phyloP scores from a whole-genome alignment of 2,797 vertebrate genomes.

The Fratercula arctica region DNA sequence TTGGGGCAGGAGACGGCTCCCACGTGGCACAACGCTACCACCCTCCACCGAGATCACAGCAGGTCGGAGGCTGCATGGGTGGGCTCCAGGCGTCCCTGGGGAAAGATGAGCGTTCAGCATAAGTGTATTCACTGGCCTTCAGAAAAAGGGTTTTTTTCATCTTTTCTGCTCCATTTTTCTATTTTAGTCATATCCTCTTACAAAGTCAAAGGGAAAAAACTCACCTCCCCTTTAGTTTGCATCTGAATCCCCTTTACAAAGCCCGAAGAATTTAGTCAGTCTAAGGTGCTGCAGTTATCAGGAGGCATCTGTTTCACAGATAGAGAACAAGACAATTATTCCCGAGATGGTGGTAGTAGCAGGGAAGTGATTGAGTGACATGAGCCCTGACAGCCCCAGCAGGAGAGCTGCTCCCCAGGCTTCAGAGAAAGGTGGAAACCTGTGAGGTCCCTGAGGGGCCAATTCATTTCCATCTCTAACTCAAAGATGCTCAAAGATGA shows the following conservation, averaged over 20 bases:
- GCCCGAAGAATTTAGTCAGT: not conserved
- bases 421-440: not conserved
- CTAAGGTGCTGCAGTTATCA: not conserved
- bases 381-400: not conserved
- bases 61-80: not conserved
- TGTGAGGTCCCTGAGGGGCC: not conserved
- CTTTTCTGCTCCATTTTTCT: not conserved
- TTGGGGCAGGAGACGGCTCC: fast-evolving
- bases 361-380: not conserved
- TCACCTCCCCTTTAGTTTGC: not conserved
- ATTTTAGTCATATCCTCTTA: not conserved
- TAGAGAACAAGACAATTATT: not conserved
- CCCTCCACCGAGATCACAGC: not conserved
- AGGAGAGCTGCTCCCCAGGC: not conserved
- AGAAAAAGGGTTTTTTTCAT: not conserved
- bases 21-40: fast-evolving
- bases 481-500: not conserved
- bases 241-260: not conserved
- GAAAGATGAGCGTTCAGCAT: not conserved
- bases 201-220: not conserved
- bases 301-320: not conserved
- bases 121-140: not conserved
- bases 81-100: not conserved
- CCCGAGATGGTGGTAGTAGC: not conserved
- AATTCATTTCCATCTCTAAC: not conserved